Percentiles rank a stretch among this genome's conserved stretches.
These are phyloP conservation scores for Danio choprae DNA, from an alignment of 2,797 vertebrate genomes.

Conservation along the genomic window DNA sequence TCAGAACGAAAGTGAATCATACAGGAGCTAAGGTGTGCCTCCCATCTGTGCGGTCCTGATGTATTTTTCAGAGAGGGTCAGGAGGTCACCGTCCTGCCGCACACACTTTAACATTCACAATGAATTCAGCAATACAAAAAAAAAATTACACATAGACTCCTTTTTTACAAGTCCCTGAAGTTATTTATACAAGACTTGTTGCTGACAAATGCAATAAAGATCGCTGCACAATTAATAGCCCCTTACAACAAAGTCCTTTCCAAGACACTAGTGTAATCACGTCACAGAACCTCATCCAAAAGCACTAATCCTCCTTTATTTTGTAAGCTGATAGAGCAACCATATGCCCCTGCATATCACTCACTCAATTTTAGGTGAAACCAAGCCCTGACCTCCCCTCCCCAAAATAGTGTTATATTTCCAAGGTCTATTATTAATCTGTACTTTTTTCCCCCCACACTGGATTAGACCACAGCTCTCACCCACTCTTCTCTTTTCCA, in stretches of 20 bases:
- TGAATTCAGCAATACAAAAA: conserved; percentile 30
- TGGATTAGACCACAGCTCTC: conserved; percentile 54
- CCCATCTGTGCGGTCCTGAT: conserved; percentile 33
- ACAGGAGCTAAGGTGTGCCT: conserved; percentile 34
- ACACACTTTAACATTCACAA: conserved; percentile 6
- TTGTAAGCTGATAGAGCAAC: conserved; percentile 63
- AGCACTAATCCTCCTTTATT: conserved; percentile 58
- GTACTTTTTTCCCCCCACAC: conserved; percentile 30
- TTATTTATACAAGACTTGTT: neutral
- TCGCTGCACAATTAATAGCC: conserved; percentile 30
- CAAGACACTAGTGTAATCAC: conserved; percentile 54
- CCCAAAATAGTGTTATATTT: conserved; percentile 61
- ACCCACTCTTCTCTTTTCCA: conserved; percentile 59
- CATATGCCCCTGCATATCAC: conserved; percentile 63
- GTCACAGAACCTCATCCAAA: conserved; percentile 47
- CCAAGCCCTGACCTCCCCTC: conserved; percentile 57
- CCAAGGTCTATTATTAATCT: conserved; percentile 65
- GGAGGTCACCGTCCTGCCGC: conserved; percentile 23
- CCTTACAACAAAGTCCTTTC: conserved; percentile 47
- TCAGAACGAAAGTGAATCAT: conserved; percentile 46
- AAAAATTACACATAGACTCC: neutral
- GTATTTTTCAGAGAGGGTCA: conserved; percentile 35
- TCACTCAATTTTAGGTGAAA: conserved; percentile 58
- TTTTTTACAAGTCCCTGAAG: neutral
- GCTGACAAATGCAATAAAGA: conserved; percentile 5